phyloP scores from a whole-genome alignment of 2,888 invertebrate species.

The Gortyna flavago region DNA sequence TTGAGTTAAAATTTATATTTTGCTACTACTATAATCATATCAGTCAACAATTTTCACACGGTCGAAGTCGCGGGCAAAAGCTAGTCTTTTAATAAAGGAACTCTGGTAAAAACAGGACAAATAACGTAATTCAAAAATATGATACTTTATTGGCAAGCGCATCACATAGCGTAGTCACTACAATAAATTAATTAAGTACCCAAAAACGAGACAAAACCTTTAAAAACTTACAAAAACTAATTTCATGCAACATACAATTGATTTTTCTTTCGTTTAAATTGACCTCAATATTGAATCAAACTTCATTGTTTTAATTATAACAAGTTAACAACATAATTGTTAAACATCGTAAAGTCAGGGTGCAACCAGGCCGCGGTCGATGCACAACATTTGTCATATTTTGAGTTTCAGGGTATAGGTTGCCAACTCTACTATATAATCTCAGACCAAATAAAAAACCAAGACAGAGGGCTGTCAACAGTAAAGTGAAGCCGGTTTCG shows the following conservation, averaged over 20 bases:
- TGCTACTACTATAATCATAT: neutral
- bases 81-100: too few relatives aligned
- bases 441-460: too few relatives aligned
- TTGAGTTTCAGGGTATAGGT: too few relatives aligned
- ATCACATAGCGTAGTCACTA: conserved; percentile 1
- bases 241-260: neutral
- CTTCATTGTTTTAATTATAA: neutral
- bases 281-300: neutral
- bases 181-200: conserved; percentile 4
- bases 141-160: conserved; percentile 22
- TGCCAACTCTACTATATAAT: too few relatives aligned
- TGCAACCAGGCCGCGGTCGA: neutral
- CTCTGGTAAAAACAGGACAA: neutral
- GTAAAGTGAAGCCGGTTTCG: too few relatives aligned
- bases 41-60: neutral
- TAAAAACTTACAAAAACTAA: conserved; percentile 6
- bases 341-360: neutral
- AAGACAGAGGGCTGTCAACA: too few relatives aligned
- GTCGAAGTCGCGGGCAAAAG: too few relatives aligned
- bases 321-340: neutral
- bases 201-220: neutral
- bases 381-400: neutral
- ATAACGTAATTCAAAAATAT: neutral
- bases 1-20: neutral
- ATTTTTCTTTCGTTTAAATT: neutral